phyloP scores from a whole-genome alignment of 2,113 vertebrate species.

The Silurus glanis region DNA sequence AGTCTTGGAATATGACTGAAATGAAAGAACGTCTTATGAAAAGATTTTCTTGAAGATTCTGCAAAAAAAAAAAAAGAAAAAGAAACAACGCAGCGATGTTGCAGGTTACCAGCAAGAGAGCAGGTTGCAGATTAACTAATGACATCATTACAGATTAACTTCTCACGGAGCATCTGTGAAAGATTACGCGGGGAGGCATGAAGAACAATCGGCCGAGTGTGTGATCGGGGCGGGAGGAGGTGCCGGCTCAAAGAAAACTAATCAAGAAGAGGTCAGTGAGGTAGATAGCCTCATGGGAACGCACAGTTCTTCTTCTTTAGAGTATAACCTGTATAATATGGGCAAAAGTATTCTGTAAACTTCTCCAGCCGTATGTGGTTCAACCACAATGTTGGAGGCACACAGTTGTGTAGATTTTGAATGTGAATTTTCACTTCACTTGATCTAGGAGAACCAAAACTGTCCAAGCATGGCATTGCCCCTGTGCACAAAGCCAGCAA shows the following conservation, averaged over 20 bases:
- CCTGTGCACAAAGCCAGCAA: no score
- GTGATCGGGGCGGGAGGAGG: conserved; percentile 36
- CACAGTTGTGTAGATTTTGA: no score
- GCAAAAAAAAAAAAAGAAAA: no score
- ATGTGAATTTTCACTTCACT: no score
- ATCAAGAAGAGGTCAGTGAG: conserved; percentile 51
- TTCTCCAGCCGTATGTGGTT: no score
- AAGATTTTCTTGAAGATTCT: not conserved
- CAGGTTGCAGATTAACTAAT: conserved; percentile 50
- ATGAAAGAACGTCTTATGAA: not conserved
- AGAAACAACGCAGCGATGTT: no score
- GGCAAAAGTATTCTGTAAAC: no score
- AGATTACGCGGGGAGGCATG: conserved; percentile 22
- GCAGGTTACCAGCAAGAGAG: conserved; percentile 10
- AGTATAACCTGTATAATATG: no score
- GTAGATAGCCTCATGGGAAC: conserved; percentile 41
- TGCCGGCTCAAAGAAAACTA: conserved; percentile 51
- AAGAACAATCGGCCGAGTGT: conserved; percentile 31
- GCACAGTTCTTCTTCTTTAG: not conserved
- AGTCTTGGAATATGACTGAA: not conserved
- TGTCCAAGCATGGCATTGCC: no score
- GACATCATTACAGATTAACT: conserved; percentile 51
- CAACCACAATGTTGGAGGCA: no score
- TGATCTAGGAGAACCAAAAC: no score
- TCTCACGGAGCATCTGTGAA: conserved; percentile 43